phyloP scores from a whole-genome alignment of 2,888 invertebrate genomes.

The Pandemis cinnamomeana region DNA sequence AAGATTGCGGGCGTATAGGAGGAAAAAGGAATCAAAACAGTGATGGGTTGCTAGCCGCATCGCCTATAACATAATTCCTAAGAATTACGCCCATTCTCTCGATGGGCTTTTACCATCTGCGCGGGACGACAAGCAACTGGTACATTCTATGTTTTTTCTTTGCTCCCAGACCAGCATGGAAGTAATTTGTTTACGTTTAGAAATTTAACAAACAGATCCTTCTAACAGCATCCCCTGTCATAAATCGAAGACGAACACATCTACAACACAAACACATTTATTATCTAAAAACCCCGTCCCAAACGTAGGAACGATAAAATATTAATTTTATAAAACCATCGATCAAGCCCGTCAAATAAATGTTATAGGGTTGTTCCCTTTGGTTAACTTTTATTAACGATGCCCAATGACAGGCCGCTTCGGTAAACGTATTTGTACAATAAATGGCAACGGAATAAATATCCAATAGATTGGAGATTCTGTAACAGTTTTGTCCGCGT shows the following conservation, averaged over 20 bases:
- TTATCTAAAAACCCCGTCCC: not conserved
- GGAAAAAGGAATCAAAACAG: no score
- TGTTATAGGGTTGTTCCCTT: conserved; percentile 39
- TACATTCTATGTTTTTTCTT: no score
- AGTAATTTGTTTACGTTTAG: no score
- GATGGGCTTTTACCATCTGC: no score
- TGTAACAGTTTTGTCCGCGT: not conserved
- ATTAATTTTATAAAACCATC: conserved; percentile 32
- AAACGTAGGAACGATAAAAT: conserved; percentile 27
- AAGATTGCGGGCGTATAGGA: no score
- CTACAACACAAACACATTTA: not conserved
- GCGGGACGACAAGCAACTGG: no score
- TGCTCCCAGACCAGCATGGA: no score
- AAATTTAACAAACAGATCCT: not conserved
- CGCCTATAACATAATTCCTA: no score
- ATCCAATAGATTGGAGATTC: conserved; percentile 6
- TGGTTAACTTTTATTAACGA: conserved; percentile 41
- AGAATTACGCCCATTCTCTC: no score
- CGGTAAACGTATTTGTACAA: conserved; percentile 23
- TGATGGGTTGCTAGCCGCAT: no score
- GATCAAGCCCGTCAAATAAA: conserved; percentile 40
- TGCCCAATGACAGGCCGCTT: conserved; percentile 37
- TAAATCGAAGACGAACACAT: not conserved
- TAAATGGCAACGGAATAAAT: conserved; percentile 22
- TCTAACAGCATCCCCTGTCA: not conserved